Evolutionary conservation across 1,140 invertebrate species (phyloP).

Genomic region (Drosophila quadrilineata): DNA sequence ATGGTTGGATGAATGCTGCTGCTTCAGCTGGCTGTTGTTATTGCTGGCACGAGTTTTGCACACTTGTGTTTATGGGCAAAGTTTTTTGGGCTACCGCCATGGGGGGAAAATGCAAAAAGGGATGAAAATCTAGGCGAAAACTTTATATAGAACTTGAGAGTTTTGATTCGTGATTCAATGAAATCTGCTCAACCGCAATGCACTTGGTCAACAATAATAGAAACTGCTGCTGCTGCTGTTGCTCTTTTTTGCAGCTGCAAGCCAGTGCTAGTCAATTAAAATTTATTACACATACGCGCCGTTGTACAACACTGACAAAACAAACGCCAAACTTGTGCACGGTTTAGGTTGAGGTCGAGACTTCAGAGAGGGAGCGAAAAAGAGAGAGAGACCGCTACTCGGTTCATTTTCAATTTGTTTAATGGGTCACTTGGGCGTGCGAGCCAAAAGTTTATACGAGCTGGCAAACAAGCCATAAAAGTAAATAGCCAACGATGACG

Average conservation of each 20-base stretch:
- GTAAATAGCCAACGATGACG: slow-evolving; percentile 50
- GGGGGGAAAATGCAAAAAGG: slow-evolving; percentile 18
- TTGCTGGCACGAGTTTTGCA: slow-evolving; percentile 37
- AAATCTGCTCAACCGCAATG: slow-evolving; percentile 53
- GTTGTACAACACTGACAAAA: slow-evolving; percentile 18
- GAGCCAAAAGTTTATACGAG: slow-evolving; percentile 65
- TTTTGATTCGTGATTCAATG: slow-evolving; percentile 57
- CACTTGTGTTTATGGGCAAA: slow-evolving; percentile 66
- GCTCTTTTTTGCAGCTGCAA: slow-evolving; percentile 47
- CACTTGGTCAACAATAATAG: slow-evolving; percentile 47
- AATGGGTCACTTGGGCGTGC: slow-evolving; percentile 73
- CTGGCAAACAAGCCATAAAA: slow-evolving; percentile 74
- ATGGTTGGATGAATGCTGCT: slow-evolving; percentile 7
- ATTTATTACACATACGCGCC: slow-evolving; percentile 75
- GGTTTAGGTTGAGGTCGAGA: too few relatives aligned
- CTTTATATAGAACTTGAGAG: slow-evolving; percentile 47
- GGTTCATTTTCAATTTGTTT: slow-evolving; percentile 73
- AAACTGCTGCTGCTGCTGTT: slow-evolving; percentile 18
- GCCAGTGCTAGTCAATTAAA: slow-evolving; percentile 72
- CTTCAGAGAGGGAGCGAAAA: slow-evolving; percentile 1
- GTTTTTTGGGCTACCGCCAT: slow-evolving; percentile 45
- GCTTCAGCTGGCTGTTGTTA: slow-evolving; percentile 8
- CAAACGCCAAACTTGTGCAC: too few relatives aligned
- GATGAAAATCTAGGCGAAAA: slow-evolving; percentile 18
- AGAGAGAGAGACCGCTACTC: neutral